Percentiles rank a stretch among this genome's conserved stretches.
Evolutionary conservation across 2,797 vertebrate species (phyloP).

Genomic region (Spinibarbus caldwelli): DNA sequence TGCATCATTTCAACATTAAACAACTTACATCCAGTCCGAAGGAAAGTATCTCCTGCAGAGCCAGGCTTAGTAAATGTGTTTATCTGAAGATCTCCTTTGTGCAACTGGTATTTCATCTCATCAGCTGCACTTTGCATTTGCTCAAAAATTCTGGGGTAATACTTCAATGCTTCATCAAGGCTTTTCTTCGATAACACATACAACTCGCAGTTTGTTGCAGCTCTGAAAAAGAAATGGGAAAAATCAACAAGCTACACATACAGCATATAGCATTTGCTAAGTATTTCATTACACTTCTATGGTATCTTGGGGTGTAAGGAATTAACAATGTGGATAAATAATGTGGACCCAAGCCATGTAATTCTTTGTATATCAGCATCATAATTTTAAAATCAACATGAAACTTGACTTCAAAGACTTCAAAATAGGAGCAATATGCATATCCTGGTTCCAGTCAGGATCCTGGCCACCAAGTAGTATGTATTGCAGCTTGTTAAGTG

Average conservation of each 20-base stretch:
- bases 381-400: too few relatives aligned
- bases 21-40: constrained; percentile 39
- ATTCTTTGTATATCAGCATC: background rate
- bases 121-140: constrained; percentile 26
- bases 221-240: constrained; percentile 40
- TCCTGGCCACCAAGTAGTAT: too few relatives aligned
- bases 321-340: background rate
- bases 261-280: background rate
- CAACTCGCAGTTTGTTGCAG: constrained; percentile 52
- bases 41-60: background rate
- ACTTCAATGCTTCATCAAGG: constrained; percentile 44
- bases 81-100: background rate
- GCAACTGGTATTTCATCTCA: constrained; percentile 1
- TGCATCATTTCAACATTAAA: background rate
- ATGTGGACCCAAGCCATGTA: background rate
- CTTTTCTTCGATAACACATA: constrained; percentile 50
- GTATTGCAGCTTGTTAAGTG: too few relatives aligned
- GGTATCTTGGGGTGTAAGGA: background rate
- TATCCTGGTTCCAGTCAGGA: too few relatives aligned
- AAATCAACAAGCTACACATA: background rate
- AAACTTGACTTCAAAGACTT: too few relatives aligned
- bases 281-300: background rate
- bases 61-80: background rate
- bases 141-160: constrained; percentile 48
- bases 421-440: too few relatives aligned